Evolutionary conservation across 2,113 vertebrate genomes (phyloP).

Genomic region (Pholis gunnellus): DNA sequence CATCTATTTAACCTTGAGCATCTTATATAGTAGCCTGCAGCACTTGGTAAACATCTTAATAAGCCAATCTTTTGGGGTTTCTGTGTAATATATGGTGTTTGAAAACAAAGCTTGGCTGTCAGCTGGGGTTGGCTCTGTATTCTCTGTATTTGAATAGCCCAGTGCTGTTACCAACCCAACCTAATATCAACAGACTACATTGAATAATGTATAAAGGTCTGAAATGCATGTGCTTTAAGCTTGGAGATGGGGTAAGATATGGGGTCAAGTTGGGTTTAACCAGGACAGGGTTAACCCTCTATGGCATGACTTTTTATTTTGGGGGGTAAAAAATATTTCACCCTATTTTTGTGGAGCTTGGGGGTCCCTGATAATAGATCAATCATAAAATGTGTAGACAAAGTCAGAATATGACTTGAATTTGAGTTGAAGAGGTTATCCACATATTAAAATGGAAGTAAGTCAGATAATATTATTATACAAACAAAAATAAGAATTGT

Average conservation of each 20-base stretch:
- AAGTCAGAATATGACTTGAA: too few relatives aligned
- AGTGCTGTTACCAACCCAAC: neutral
- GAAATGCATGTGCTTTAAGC: slow-evolving; percentile 1
- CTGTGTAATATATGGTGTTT: neutral
- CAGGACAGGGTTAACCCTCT: neutral
- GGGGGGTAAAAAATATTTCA: too few relatives aligned
- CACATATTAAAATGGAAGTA: too few relatives aligned
- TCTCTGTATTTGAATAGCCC: neutral
- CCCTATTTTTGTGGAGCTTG: too few relatives aligned
- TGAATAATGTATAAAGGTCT: slow-evolving; percentile 12
- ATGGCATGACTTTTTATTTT: too few relatives aligned
- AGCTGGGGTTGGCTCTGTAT: neutral
- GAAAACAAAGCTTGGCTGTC: neutral
- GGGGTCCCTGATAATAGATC: too few relatives aligned
- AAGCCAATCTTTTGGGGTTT: neutral
- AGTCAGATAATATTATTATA: too few relatives aligned
- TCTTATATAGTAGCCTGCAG: neutral
- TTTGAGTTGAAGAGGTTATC: too few relatives aligned
- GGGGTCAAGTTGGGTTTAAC: neutral
- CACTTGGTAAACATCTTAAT: neutral
- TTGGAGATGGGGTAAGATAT: neutral
- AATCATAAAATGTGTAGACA: too few relatives aligned
- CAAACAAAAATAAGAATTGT: too few relatives aligned
- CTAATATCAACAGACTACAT: neutral
- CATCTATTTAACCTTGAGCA: neutral